Evolutionary conservation across 2,797 vertebrate genomes (phyloP).

Genomic region (Heliangelus exortis): DNA sequence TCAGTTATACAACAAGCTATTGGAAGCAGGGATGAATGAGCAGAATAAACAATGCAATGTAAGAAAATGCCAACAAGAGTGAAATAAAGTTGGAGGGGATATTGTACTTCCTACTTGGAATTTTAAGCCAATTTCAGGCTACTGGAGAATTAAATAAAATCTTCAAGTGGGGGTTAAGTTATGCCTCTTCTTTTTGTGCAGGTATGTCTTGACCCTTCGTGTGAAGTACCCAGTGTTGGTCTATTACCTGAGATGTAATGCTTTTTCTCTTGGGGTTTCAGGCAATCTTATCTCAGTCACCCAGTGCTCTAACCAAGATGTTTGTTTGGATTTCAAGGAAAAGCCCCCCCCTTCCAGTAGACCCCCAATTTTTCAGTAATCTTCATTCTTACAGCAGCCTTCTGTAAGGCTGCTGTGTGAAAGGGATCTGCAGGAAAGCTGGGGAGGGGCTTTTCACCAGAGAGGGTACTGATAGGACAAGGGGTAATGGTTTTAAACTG

Average conservation of each 20-base stretch:
- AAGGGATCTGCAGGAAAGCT: too few species aligned
- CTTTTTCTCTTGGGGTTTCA: neutral
- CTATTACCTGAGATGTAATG: neutral
- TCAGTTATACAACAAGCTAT: neutral
- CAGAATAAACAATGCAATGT: neutral
- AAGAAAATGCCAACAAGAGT: neutral
- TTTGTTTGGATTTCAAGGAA: neutral
- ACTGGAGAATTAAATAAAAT: neutral
- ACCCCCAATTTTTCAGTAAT: neutral
- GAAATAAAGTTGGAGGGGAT: neutral
- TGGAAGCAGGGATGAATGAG: neutral
- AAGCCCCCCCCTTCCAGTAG: neutral
- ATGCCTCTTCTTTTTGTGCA: neutral
- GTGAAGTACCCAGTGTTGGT: neutral
- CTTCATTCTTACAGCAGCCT: neutral
- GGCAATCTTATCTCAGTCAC: neutral
- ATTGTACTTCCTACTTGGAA: neutral
- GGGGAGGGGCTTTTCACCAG: too few species aligned
- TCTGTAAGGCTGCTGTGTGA: too few species aligned
- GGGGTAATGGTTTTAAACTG: too few species aligned
- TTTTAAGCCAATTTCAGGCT: neutral
- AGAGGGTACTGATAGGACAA: too few species aligned
- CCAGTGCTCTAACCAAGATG: neutral
- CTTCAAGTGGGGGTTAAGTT: neutral
- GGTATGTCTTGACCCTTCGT: neutral